These are phyloP conservation scores for Parasteatoda lunata DNA, from an alignment of 2,888 invertebrate genomes.

Conservation along the genomic window DNA sequence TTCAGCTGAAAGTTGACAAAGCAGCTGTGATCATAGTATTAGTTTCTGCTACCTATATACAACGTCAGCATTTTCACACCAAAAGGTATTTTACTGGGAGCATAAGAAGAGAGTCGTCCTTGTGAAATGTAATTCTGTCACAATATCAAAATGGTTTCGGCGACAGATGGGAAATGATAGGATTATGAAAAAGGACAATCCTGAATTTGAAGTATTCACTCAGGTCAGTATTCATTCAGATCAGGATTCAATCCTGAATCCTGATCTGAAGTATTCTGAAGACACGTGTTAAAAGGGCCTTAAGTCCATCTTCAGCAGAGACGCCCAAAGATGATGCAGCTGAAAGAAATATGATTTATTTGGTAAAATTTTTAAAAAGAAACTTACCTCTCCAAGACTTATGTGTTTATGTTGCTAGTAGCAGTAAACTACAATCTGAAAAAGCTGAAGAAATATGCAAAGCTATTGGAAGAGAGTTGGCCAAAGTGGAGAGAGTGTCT, in stretches of 20 bases:
- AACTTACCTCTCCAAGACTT: slow-evolving; percentile 69
- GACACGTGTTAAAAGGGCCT: slow-evolving; percentile 65
- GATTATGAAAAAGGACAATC: no score
- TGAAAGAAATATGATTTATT: slow-evolving; percentile 70
- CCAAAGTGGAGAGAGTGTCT: slow-evolving; percentile 69
- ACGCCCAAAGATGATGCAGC: slow-evolving; percentile 66
- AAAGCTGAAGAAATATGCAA: slow-evolving; percentile 69
- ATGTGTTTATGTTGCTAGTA: slow-evolving; percentile 69
- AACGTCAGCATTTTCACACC: slow-evolving; percentile 69
- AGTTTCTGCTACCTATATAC: slow-evolving; percentile 69
- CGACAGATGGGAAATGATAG: slow-evolving; percentile 69
- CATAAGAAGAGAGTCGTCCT: slow-evolving; percentile 74
- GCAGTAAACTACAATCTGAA: slow-evolving; percentile 60
- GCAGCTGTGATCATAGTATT: slow-evolving; percentile 69
- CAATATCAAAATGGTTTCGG: slow-evolving; percentile 69
- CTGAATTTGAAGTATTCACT: no score
- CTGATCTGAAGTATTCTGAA: slow-evolving; percentile 62
- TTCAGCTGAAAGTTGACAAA: slow-evolving; percentile 68
- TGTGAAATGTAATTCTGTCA: slow-evolving; percentile 73
- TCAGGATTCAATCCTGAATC: slow-evolving; percentile 57
- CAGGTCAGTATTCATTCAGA: no score
- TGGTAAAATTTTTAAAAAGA: slow-evolving; percentile 68
- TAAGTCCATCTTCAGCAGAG: slow-evolving; percentile 69
- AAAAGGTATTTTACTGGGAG: slow-evolving; percentile 75
- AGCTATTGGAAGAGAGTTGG: slow-evolving; percentile 70